Conservation (phyloP, 2,113 vertebrate species). For the Eulemur rufifrons region DNA sequence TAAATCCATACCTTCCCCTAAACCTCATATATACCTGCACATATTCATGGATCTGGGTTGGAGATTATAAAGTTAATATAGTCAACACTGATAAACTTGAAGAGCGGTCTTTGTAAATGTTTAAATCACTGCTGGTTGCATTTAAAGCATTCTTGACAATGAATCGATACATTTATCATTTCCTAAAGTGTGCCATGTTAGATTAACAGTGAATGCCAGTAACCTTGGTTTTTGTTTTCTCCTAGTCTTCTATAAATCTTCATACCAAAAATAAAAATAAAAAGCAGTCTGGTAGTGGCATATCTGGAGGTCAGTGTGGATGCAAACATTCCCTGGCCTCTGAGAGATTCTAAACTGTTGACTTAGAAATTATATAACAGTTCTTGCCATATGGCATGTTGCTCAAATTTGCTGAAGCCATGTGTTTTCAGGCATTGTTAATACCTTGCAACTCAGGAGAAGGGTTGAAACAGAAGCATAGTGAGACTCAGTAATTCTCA, state of each 20-base stretch:
- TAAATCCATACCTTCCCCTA: neutral
- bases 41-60: neutral
- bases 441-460: neutral
- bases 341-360: conserved; percentile 2
- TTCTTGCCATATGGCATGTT: conserved; percentile 21
- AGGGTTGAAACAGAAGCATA: neutral
- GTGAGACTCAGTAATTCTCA: neutral
- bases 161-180: neutral
- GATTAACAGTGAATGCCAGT: neutral
- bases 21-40: neutral
- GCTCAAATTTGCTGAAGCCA: conserved; percentile 22
- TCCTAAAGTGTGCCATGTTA: neutral
- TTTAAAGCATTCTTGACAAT: neutral
- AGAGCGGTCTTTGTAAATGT: conserved; percentile 15
- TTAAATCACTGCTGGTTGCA: neutral
- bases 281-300: neutral
- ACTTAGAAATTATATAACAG: conserved; percentile 7
- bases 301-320: neutral
- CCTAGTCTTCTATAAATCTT: neutral
- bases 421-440: conserved; percentile 21
- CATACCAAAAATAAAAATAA: neutral
- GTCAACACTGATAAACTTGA: neutral
- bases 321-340: neutral
- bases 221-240: neutral
- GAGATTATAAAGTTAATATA: neutral